Evolutionary conservation across 1,140 invertebrate species (phyloP), one percentile per base, ranked within the genome.

Genomic region (Camponotus vicinus): DNA sequence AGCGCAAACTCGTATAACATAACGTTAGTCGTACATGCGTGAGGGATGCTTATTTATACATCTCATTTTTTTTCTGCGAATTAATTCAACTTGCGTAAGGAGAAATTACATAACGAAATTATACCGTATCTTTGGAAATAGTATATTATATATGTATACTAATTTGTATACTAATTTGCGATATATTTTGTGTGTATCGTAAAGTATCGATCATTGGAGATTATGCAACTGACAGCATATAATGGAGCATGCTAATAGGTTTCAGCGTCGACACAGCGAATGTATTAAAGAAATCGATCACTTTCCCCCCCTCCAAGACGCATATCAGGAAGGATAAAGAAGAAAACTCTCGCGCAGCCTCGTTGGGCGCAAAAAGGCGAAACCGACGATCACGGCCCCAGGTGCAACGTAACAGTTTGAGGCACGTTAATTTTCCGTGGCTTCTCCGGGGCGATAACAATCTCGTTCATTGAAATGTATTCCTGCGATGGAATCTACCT

Each of bases 231-330:
- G 79, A 83, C 79, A 83, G 79, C 40, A 70, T 40, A 83, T 83
- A 83, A 75, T 83, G 79, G 69, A 83, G 69, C 40, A 61, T 55
- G 67, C 69, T 83, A 73, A 73, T 61, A 71, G 79, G 55, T 75
- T 83, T 73, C 79, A 73, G 69, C 79, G 55, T 83, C 79, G 79
- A 83, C 55, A 49, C 42, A 15, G 69, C 67, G 69, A 83, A 61
- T 75, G 69, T 83, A 75, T 83, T 83, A 73, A 83, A 83, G 79
- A 83, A 83, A 83, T 83, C 69, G 79, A 83, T 83, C 73, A 52
- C 49, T 18, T 18, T 8, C 49, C 15, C 49, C 49, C 49, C 49
- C 27, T 69, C 69, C 42, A 37, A 55, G 69, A 59, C 67, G 55
- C 42, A 40, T 83, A 73, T 75, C 69, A 7, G 79, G 27, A 21